A percentile compares a stretch with the other conserved stretches of the same genome.
phyloP scores from a whole-genome alignment of 2,888 invertebrate species.

The Tetramorium bicarinatum region DNA sequence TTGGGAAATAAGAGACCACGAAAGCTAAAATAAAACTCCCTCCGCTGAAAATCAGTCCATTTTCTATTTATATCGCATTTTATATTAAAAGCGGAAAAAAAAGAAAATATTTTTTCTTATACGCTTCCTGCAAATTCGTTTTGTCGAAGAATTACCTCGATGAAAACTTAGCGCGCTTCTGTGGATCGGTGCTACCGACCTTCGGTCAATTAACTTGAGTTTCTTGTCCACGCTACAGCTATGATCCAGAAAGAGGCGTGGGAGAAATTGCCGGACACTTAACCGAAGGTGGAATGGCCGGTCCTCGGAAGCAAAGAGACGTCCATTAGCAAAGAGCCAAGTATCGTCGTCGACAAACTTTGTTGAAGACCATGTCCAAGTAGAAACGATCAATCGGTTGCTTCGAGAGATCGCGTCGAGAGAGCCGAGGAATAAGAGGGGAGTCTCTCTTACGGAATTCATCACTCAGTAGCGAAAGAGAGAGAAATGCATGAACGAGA shows the following conservation, averaged over 20 bases:
- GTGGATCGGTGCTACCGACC: neutral
- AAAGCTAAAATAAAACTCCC: conserved; percentile 2
- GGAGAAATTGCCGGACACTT: conserved; percentile 33
- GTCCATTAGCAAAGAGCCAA: conserved; percentile 54
- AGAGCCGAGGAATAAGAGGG: conserved; percentile 19
- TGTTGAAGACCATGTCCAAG: conserved; percentile 20
- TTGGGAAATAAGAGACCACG: neutral
- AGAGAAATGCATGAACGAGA: neutral
- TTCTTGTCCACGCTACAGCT: neutral
- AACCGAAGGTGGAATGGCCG: conserved; percentile 24
- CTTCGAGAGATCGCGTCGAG: conserved; percentile 25
- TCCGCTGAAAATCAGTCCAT: conserved; percentile 7
- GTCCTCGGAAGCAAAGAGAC: conserved; percentile 31
- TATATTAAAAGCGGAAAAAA: conserved; percentile 16
- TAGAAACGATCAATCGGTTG: conserved; percentile 40
- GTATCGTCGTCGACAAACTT: conserved; percentile 44
- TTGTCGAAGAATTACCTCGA: conserved; percentile 16
- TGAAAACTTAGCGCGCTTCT: conserved; percentile 3
- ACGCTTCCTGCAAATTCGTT: conserved; percentile 14
- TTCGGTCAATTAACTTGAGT: conserved; percentile 20
- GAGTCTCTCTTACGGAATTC: conserved; percentile 21
- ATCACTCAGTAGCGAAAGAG: neutral
- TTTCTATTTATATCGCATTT: conserved; percentile 29
- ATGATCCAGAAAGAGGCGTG: neutral
- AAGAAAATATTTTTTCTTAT: conserved; percentile 41